phyloP scores from a whole-genome alignment of 2,888 invertebrate species.

The Hypomecis atomaria region DNA sequence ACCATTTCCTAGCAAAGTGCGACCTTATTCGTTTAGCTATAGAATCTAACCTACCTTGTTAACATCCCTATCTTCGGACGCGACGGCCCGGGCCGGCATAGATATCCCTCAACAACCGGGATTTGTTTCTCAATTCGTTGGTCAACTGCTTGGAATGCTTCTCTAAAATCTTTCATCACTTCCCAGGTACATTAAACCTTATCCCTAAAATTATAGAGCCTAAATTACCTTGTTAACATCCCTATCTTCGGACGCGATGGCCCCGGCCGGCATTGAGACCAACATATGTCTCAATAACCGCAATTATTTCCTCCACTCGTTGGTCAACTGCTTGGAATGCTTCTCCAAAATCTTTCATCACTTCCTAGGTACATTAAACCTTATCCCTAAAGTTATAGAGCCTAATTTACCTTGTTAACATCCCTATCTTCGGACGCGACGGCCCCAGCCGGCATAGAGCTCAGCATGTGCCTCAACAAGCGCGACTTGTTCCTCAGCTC shows the following conservation, averaged over 20 bases:
- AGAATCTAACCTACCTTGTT: slow-evolving; percentile 84
- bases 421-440: slow-evolving; percentile 8
- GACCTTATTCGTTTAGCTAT: neutral
- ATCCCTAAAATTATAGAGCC: neutral
- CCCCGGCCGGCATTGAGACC: no score
- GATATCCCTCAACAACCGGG: slow-evolving; percentile 9
- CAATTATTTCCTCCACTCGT: no score
- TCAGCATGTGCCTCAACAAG: slow-evolving; percentile 17
- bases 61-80: slow-evolving; percentile 5
- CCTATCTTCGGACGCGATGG: slow-evolving; percentile 5
- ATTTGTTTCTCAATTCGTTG: slow-evolving; percentile 1
- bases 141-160: no score
- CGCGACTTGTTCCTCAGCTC: slow-evolving; percentile 4
- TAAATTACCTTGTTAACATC: slow-evolving; percentile 86
- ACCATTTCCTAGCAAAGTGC: slow-evolving; percentile 91
- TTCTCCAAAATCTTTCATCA: slow-evolving; percentile 63
- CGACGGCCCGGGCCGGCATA: slow-evolving; percentile 10
- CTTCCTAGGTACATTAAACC: slow-evolving; percentile 87
- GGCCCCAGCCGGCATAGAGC: slow-evolving; percentile 10
- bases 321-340: no score
- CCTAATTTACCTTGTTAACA: slow-evolving; percentile 88
- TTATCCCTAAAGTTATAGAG: neutral
- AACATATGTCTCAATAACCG: no score
- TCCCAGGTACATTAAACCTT: no score
- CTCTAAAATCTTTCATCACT: no score